Conservation (phyloP, 2,888 invertebrate genomes). For the Antitype chi region DNA sequence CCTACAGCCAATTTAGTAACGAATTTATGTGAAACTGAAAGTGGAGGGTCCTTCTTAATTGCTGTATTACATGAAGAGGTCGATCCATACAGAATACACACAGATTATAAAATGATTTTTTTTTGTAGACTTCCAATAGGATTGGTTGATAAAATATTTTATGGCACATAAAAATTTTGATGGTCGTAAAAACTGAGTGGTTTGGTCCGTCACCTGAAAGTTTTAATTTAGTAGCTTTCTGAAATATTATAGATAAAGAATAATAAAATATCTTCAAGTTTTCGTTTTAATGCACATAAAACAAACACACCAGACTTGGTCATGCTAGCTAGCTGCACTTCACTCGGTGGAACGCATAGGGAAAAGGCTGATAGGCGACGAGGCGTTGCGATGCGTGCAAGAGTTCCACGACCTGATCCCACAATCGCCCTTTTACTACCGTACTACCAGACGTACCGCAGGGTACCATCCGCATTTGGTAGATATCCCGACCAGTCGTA, state of each 20-base stretch:
- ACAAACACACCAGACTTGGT: neutral
- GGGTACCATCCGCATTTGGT: too few species aligned
- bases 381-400: too few species aligned
- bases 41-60: conserved; percentile 54
- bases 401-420: too few species aligned
- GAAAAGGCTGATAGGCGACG: too few species aligned
- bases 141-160: conserved; percentile 46
- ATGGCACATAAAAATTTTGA: conserved; percentile 50
- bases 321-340: too few species aligned
- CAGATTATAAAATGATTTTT: conserved; percentile 18
- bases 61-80: conserved; percentile 30
- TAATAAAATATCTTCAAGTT: conserved; percentile 14
- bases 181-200: conserved; percentile 58
- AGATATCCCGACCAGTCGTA: too few species aligned
- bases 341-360: too few species aligned
- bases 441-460: too few species aligned
- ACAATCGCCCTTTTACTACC: too few species aligned
- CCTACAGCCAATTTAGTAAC: conserved; percentile 73
- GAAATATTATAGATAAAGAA: conserved; percentile 16
- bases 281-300: neutral
- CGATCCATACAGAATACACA: conserved; percentile 10
- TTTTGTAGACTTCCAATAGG: conserved; percentile 34
- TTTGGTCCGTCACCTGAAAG: conserved; percentile 53
- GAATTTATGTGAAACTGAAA: conserved; percentile 77
- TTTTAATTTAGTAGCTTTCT: conserved; percentile 51